phyloP scores from a whole-genome alignment of 2,888 invertebrate species.

The Euclidia mi region DNA sequence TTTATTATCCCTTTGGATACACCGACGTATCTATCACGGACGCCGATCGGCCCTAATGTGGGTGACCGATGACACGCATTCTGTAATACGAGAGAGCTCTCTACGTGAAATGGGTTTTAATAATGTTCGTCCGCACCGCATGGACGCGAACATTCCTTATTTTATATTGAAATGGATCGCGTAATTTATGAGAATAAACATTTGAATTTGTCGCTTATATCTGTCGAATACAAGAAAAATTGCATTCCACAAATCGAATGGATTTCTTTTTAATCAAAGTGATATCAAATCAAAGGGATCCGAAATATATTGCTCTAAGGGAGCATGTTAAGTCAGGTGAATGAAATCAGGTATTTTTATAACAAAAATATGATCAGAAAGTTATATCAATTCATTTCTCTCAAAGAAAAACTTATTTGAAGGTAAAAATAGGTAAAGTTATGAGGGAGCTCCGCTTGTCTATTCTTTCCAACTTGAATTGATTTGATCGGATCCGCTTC shows the following conservation, averaged over 20 bases:
- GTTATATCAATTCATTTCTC: slow-evolving; percentile 65
- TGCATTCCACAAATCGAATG: slow-evolving; percentile 8
- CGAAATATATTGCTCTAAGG: neutral
- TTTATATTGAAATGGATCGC: too few species aligned
- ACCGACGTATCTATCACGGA: slow-evolving; percentile 54
- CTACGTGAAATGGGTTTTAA: slow-evolving; percentile 55
- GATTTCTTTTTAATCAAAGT: slow-evolving; percentile 1
- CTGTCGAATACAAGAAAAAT: slow-evolving; percentile 2
- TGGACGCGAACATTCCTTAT: slow-evolving; percentile 41
- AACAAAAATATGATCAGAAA: slow-evolving; percentile 29
- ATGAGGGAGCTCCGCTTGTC: slow-evolving; percentile 67
- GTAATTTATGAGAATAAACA: slow-evolving; percentile 11
- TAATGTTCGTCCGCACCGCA: slow-evolving; percentile 35
- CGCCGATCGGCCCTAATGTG: slow-evolving; percentile 49
- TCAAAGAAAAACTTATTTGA: slow-evolving; percentile 56
- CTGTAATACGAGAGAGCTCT: slow-evolving; percentile 48
- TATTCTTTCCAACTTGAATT: slow-evolving; percentile 81
- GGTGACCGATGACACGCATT: slow-evolving; percentile 60
- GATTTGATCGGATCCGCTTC: slow-evolving; percentile 81
- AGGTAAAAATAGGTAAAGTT: slow-evolving; percentile 72
- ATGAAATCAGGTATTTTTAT: slow-evolving; percentile 6
- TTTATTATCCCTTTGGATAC: slow-evolving; percentile 66
- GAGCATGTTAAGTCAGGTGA: neutral
- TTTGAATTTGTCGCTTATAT: slow-evolving; percentile 10
- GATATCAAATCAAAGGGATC: neutral